These are phyloP conservation scores for Stenurella melanura DNA, from an alignment of 2,888 invertebrate species.

Conservation along the genomic window DNA sequence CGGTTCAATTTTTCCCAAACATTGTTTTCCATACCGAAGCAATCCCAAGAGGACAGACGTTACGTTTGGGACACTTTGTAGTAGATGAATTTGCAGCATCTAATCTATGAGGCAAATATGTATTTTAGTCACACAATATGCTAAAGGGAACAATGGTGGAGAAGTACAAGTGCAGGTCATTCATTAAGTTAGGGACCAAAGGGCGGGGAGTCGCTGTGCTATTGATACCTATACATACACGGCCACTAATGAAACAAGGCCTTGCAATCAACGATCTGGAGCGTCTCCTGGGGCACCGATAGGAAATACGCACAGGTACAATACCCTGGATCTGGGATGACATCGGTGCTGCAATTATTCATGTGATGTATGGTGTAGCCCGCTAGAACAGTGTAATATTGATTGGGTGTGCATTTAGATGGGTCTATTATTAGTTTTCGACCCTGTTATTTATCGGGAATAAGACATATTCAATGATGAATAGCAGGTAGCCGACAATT, in stretches of 20 bases:
- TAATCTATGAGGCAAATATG: slow-evolving; percentile 2
- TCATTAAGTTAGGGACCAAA: slow-evolving; percentile 45
- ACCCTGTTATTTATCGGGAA: too few species aligned
- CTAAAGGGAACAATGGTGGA: slow-evolving; percentile 35
- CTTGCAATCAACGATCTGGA: slow-evolving; percentile 68
- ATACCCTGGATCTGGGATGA: slow-evolving; percentile 55
- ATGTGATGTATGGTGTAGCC: slow-evolving; percentile 53
- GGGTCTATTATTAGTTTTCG: slow-evolving; percentile 12
- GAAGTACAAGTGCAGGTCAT: slow-evolving; percentile 43
- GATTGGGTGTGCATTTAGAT: slow-evolving; percentile 40
- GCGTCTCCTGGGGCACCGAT: slow-evolving; percentile 58
- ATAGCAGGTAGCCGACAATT: too few species aligned
- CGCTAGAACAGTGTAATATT: slow-evolving; percentile 45
- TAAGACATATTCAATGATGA: too few species aligned
- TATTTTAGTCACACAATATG: slow-evolving; percentile 21
- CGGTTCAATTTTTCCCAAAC: too few species aligned
- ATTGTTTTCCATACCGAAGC: too few species aligned
- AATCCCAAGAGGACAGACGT: too few species aligned
- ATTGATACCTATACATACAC: slow-evolving; percentile 54
- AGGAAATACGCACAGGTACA: slow-evolving; percentile 60
- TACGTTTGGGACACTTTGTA: too few species aligned
- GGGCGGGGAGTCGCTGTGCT: slow-evolving; percentile 42
- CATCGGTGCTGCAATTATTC: slow-evolving; percentile 57
- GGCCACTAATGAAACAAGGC: slow-evolving; percentile 72
- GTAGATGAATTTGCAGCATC: not conserved